Evolutionary conservation across 2,797 vertebrate species (phyloP), one percentile per base, ranked within the genome.

Genomic region (Linurgus olivaceus): DNA sequence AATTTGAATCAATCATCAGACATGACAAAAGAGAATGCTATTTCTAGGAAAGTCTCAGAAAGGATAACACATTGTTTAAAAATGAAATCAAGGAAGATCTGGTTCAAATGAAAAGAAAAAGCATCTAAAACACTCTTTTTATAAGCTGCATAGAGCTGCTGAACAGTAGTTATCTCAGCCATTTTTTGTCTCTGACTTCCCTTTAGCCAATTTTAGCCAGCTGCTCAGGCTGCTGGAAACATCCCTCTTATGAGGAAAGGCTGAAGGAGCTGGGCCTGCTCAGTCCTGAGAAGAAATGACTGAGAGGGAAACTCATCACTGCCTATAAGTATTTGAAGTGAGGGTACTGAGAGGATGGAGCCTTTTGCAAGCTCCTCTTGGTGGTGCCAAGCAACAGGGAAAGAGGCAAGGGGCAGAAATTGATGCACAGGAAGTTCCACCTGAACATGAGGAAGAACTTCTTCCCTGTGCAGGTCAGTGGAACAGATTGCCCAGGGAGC

Each of bases 81-180:
- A 58, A 59, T 47, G 7, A 92, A 92, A 82, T 71, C 23, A 52
- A 59, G 90, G 68, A 86, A 68, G 13, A 68, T 11, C 26, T 75
- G 33, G 6, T 63, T 94, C 61, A 80, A 83, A 77, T 29, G 29
- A 87, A 71, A 76, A 11, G 9, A 20, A 80, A 9, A 55, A 71
- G 8, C 8, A 51, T 75, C 35, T 85, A 37, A 68, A 58, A 59
- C 59, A 24, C 9, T 76, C 16, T 17, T 37, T 4, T 63, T 45
- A 35, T 3, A 63, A 79, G 6, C 21, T 52, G 35, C 13, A 28
- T 21, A 9, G 4, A 45, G 18, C 13, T 7, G 11, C 9, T 5
- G 9, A 54, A 40, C 7, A 48, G 24, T 18, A n/a, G 48, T 3
- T n/a, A 24, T 54, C 13, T 77, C 25, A 63, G 17, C 2, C 12